Evolutionary conservation across 2,113 vertebrate species (phyloP).

Genomic region (Hiodon tergisus): DNA sequence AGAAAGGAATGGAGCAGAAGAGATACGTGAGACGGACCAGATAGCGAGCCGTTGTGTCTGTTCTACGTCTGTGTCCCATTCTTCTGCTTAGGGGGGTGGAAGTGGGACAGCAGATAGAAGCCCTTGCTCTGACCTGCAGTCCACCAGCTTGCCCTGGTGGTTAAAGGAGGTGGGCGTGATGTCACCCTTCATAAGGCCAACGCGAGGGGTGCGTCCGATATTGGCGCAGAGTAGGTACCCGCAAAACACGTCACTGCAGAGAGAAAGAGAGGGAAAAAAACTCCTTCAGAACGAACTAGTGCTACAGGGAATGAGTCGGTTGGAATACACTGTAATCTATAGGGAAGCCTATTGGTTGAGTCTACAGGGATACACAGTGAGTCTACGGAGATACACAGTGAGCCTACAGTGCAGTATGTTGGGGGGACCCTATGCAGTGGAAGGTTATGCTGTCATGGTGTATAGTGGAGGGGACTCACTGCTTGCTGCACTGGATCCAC

Average conservation of each 20-base stretch:
- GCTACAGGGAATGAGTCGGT: too few relatives aligned
- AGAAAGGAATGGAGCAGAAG: background rate
- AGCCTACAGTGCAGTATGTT: background rate
- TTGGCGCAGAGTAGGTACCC: conserved; percentile 92
- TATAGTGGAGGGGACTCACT: conserved; percentile 68
- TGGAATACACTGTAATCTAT: too few relatives aligned
- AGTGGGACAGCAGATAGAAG: background rate
- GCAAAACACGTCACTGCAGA: conserved; percentile 90
- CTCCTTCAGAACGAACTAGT: too few relatives aligned
- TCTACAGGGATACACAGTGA: too few relatives aligned
- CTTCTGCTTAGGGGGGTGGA: background rate
- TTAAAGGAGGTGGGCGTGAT: conserved; percentile 87
- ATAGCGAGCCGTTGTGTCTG: background rate
- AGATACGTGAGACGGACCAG: background rate
- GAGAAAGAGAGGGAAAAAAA: conserved; percentile 16
- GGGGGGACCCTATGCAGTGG: background rate
- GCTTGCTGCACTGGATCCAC: conserved; percentile 94
- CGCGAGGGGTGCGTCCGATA: conserved; percentile 77
- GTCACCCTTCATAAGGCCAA: conserved; percentile 89
- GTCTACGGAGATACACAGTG: too few relatives aligned
- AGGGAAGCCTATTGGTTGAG: too few relatives aligned
- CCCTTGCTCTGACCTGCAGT: conserved; percentile 77
- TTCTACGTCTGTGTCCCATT: conserved; percentile 11
- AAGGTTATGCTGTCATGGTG: background rate
- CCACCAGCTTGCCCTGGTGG: conserved; percentile 86